These are phyloP conservation scores for Malthinus seriepunctatus DNA, from an alignment of 2,888 invertebrate species.

Conservation along the genomic window DNA sequence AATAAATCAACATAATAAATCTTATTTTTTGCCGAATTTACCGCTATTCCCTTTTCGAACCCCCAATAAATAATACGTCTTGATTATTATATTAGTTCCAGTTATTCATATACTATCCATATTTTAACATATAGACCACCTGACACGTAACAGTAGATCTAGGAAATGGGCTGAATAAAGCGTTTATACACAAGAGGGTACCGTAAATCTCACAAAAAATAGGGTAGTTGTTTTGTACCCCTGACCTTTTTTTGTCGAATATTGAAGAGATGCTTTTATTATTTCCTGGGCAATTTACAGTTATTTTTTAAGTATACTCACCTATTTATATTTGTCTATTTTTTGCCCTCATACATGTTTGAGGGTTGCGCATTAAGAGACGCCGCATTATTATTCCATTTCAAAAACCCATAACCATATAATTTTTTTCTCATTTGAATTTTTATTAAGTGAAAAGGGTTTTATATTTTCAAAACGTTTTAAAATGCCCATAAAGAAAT, in stretches of 20 bases:
- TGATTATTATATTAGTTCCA: slow-evolving; percentile 33
- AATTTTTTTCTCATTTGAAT: too few relatives aligned
- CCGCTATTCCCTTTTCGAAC: background rate
- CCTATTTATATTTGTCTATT: background rate
- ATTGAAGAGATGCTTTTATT: slow-evolving; percentile 17
- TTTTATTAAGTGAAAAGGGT: too few relatives aligned
- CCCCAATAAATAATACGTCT: slow-evolving; percentile 29
- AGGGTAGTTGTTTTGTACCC: slow-evolving; percentile 19
- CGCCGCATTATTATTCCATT: too few relatives aligned
- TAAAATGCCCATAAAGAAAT: too few relatives aligned
- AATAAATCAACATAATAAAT: background rate
- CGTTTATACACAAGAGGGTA: slow-evolving; percentile 15
- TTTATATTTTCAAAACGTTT: too few relatives aligned
- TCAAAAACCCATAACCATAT: too few relatives aligned
- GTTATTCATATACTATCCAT: slow-evolving; percentile 27
- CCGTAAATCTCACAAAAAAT: slow-evolving; percentile 36
- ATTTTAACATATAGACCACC: slow-evolving; percentile 33
- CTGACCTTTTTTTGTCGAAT: slow-evolving; percentile 36
- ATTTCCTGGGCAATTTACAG: slow-evolving; percentile 30
- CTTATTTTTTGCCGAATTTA: background rate
- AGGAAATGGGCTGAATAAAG: slow-evolving; percentile 10
- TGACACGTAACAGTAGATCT: slow-evolving; percentile 32
- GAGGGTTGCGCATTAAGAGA: too few relatives aligned
- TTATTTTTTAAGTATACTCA: slow-evolving; percentile 15
- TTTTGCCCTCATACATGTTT: background rate